Conservation (phyloP, 2,113 vertebrate species). For the Sylvia atricapilla region DNA sequence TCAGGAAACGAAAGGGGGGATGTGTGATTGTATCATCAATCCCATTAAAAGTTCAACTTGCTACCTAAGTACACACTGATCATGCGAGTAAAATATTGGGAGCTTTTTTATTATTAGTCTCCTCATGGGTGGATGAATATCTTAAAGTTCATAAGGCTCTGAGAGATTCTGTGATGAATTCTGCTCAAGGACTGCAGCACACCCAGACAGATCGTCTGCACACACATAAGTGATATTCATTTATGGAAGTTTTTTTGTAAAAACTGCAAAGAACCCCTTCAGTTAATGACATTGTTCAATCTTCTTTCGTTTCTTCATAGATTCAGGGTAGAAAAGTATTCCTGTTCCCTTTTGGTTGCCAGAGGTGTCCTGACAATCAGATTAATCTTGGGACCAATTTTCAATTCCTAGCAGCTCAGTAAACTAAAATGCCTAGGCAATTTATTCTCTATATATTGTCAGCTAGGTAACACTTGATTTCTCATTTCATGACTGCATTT, state of each 20-base stretch:
- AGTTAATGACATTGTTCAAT: not conserved
- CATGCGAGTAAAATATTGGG: not conserved
- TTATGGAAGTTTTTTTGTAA: not conserved
- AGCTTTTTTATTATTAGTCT: not conserved
- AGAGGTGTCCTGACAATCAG: not conserved
- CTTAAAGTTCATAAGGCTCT: not conserved
- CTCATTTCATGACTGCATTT: not conserved
- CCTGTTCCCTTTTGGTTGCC: not conserved
- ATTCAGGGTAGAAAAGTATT: not conserved
- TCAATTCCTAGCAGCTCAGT: conserved; percentile 17
- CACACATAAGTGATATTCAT: not conserved
- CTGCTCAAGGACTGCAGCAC: not conserved
- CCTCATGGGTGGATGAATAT: not conserved
- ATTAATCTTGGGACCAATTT: conserved; percentile 31
- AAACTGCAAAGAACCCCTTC: not conserved
- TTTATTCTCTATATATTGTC: not conserved
- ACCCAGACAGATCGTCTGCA: not conserved
- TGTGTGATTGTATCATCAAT: not conserved
- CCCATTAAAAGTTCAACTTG: not conserved
- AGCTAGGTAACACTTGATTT: conserved; percentile 20
- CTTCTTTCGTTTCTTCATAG: not conserved
- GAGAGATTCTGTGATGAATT: not conserved
- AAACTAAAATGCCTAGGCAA: conserved; percentile 15
- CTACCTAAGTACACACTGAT: not conserved
- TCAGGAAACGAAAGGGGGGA: accelerated